Percentiles rank a stretch among this genome's conserved stretches.
phyloP scores from a whole-genome alignment of 2,113 vertebrate genomes.

The Pseudonaja textilis region DNA sequence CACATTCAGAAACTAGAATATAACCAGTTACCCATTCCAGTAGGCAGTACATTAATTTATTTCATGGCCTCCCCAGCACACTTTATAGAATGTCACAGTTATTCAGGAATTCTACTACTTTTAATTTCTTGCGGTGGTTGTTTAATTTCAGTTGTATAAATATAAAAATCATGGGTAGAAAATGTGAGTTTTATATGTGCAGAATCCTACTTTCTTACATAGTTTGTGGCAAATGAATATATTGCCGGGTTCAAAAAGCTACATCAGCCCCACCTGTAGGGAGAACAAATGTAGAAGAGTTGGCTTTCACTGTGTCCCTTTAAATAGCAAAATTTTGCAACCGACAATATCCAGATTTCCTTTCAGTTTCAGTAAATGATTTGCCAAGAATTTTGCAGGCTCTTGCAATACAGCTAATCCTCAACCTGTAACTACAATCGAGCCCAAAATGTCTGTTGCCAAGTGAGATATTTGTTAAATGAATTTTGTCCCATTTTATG shows the following conservation, averaged over 20 bases:
- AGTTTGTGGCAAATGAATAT: neutral
- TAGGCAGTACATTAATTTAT: neutral
- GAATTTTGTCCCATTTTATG: too few relatives aligned
- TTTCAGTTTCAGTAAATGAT: neutral
- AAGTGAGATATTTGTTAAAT: too few relatives aligned
- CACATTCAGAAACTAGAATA: neutral
- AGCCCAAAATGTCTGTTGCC: too few relatives aligned
- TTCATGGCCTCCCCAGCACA: neutral
- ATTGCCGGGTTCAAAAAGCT: neutral
- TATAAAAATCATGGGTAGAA: neutral
- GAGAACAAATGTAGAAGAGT: neutral
- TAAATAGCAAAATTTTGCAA: neutral
- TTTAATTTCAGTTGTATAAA: fast-evolving
- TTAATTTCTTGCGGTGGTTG: fast-evolving
- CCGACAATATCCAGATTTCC: too few relatives aligned
- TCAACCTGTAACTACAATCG: too few relatives aligned
- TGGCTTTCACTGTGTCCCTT: neutral
- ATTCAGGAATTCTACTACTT: neutral
- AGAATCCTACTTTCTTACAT: neutral
- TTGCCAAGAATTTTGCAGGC: neutral
- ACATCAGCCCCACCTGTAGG: neutral
- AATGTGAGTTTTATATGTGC: neutral
- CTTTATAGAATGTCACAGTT: neutral
- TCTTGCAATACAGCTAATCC: neutral
- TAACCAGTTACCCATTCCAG: neutral